Percentiles rank a stretch among this genome's conserved stretches.
Conservation (phyloP, 2,797 vertebrate genomes). For the Chelidonichthys spinosus region DNA sequence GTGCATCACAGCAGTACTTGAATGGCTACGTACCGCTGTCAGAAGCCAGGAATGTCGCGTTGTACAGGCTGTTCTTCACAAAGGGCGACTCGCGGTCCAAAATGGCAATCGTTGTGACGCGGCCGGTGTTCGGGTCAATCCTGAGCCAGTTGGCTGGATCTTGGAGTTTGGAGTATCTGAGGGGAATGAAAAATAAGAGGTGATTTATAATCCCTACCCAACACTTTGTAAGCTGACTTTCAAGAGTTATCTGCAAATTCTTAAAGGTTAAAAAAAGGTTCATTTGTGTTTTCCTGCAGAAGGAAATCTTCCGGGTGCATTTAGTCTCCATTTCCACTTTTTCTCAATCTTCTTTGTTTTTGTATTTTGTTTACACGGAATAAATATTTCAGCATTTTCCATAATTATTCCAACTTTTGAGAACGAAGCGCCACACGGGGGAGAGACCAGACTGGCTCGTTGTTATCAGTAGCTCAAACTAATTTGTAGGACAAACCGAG, state of each 20-base stretch:
- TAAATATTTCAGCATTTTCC: slow-evolving; percentile 70
- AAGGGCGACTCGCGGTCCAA: slow-evolving; percentile 95
- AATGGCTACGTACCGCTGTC: slow-evolving; percentile 89
- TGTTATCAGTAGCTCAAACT: slow-evolving; percentile 64
- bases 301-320: neutral
- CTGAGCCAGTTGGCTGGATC: slow-evolving; percentile 96
- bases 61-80: slow-evolving; percentile 96
- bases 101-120: slow-evolving; percentile 91
- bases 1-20: slow-evolving; percentile 33
- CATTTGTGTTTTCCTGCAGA: slow-evolving; percentile 17
- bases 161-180: slow-evolving; percentile 93
- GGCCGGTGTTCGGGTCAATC: slow-evolving; percentile 91
- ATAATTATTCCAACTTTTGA: slow-evolving; percentile 65
- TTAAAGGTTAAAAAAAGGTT: neutral
- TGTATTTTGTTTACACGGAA: slow-evolving; percentile 50
- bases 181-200: slow-evolving; percentile 47
- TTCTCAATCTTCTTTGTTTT: slow-evolving; percentile 42
- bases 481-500: slow-evolving; percentile 70
- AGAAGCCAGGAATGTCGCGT: slow-evolving; percentile 94
- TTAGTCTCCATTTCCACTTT: slow-evolving; percentile 18
- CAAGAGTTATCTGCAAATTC: slow-evolving; percentile 1
- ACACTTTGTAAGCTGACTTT: neutral
- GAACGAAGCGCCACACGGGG: slow-evolving; percentile 44
- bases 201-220: slow-evolving; percentile 10
- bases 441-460: slow-evolving; percentile 56